Base-by-base conservation (phyloP, 2,888 invertebrate genomes). In the Hirtodrosophila confusa region DNA sequence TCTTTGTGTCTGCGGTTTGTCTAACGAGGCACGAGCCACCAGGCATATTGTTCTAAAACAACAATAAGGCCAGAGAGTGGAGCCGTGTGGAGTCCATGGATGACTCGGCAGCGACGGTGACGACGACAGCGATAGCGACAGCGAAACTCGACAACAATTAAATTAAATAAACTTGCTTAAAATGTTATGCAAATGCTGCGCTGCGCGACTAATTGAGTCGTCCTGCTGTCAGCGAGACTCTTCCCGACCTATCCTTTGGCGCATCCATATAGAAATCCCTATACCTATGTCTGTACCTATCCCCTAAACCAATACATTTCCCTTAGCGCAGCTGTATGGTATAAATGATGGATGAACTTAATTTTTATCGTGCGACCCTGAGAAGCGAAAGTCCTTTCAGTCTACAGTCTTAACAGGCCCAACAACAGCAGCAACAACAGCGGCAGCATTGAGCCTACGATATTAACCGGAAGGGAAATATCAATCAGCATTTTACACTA, bases 341-440 rank as follows among this genome's bases (percentile, higher is more conserved):
- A 69, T 78, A 53, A 80, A 80, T 86, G 85, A 87, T 87, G 87
- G 76, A 85, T 87, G 82, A 85, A 87, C 67, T 85, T 73, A 64
- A 87, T 85, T 87, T 85, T 82, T 79, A 82, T 85, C 69, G 61
- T 58, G 63, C 82, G 80, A 80, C 85, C 87, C 82, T 80, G 85
- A 64, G 24, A 54, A 64, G 69, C 62, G 51, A 72, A 62, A 62
- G 51, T 43, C 65, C 54, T 65, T 60, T 44, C 44, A 50, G 40
- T 35, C 66, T 37, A 29, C 54, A 65, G 41, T 65, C 66, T 41
- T 47, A 31, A 27, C 56, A 37, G 50, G 36, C 54, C 65, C 69
- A 56, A 45, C 37, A 53, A 36, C 40, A 61, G 8, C 31, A 53
- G 6, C 51, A 50, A 37, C 31, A 51, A n/a, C 36, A 50, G 41